A percentile compares a stretch with the other conserved stretches of the same genome.
These are phyloP conservation scores for Nephrotoma appendiculata DNA, from an alignment of 2,888 invertebrate genomes.

Conservation along the genomic window DNA sequence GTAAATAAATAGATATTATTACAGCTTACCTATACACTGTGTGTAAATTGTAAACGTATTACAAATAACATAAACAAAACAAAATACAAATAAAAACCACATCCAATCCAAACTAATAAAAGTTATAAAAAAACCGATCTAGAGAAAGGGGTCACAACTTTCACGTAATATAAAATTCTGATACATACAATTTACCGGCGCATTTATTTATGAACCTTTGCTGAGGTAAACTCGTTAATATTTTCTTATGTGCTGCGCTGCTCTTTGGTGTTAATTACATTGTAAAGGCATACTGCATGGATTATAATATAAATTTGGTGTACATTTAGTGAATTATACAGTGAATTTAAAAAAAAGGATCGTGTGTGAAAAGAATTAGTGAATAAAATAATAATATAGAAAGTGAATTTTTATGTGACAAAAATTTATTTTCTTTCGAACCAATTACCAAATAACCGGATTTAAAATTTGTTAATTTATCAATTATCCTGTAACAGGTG, in stretches of 20 bases:
- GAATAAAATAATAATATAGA: not conserved
- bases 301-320: not conserved
- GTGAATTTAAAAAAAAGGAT: not conserved
- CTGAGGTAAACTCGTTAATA: not conserved
- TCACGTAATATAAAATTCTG: slow-evolving; percentile 36
- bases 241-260: not conserved
- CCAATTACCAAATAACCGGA: not conserved
- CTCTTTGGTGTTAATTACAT: not conserved
- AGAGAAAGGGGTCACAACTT: slow-evolving; percentile 36
- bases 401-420: not conserved
- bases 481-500: not conserved
- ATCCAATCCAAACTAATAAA: not conserved
- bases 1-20: not conserved
- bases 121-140: slow-evolving; percentile 13
- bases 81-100: not conserved
- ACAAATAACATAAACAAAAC: not conserved
- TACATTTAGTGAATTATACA: not conserved
- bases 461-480: not conserved
- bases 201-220: slow-evolving; percentile 30
- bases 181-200: slow-evolving; percentile 29
- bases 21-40: not conserved
- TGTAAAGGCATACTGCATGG: not conserved
- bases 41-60: not conserved
- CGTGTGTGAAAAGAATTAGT: not conserved
- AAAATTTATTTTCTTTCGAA: not conserved